Evolutionary conservation across 1,140 invertebrate species (phyloP).

Genomic region (Dinoponera quadriceps): DNA sequence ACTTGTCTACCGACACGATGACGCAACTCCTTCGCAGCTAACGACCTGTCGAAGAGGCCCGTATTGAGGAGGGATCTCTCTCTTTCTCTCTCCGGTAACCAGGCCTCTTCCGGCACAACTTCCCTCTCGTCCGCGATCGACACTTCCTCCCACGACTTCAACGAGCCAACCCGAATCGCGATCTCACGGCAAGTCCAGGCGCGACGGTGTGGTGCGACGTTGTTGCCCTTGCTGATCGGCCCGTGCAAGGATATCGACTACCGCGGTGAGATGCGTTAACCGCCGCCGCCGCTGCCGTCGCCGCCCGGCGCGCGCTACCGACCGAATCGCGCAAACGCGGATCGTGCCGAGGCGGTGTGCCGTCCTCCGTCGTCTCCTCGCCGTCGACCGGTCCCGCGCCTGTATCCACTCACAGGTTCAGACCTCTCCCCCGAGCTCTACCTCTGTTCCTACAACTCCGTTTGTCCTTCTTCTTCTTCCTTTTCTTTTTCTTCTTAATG

Average conservation of each 20-base stretch:
- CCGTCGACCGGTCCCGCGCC: slow-evolving; percentile 8
- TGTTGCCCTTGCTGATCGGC: slow-evolving; percentile 64
- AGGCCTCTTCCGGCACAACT: not conserved
- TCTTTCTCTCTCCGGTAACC: slow-evolving; percentile 12
- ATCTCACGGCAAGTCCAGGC: slow-evolving; percentile 18
- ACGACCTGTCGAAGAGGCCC: slow-evolving; percentile 18
- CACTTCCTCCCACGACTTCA: not conserved
- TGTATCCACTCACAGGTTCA: slow-evolving; percentile 15
- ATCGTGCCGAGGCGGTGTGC: slow-evolving; percentile 57
- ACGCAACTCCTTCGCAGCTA: slow-evolving; percentile 49
- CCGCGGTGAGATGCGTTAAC: slow-evolving; percentile 73
- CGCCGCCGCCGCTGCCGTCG: slow-evolving; percentile 61
- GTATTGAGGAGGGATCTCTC: not conserved
- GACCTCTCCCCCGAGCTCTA: slow-evolving; percentile 16
- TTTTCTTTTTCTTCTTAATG: not conserved
- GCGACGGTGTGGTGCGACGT: slow-evolving; percentile 5
- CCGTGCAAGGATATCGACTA: slow-evolving; percentile 81
- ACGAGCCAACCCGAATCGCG: not conserved
- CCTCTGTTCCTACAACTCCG: not conserved
- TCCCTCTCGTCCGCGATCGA: not conserved
- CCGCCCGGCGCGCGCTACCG: slow-evolving; percentile 79
- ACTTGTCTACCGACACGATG: slow-evolving; percentile 45
- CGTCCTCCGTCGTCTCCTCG: slow-evolving; percentile 29
- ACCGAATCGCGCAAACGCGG: slow-evolving; percentile 77
- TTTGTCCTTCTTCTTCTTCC: not conserved